Evolutionary conservation across 2,797 vertebrate species (phyloP), one percentile per base, ranked within the genome.

Genomic region (Morelia viridis): DNA sequence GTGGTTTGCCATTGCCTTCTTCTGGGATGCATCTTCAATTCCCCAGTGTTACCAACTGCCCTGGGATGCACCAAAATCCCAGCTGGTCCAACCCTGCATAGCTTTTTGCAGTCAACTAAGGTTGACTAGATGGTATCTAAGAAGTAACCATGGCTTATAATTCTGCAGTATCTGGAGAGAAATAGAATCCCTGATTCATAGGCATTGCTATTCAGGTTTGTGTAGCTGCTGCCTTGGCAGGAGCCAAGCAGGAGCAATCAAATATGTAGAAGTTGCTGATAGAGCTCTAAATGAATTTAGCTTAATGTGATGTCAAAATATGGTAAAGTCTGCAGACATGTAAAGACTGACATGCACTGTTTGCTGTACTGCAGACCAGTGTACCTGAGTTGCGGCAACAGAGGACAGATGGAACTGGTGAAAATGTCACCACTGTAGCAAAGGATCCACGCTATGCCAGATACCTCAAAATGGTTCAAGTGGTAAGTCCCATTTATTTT

Each of bases 381-480:
- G 88, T 96, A 88, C 98, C 97, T 94, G 97, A 97, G 91, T 95
- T 97, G 93, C 94, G 90, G 6, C 96, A 96, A 62, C 98, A 96
- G 89, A 98, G 98, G 95, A 96, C 94, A 4, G 98, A 98, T 94
- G 95, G 88, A 2, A 94, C 96, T 56, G 95, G 97, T 91, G 98
- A 98, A 93, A 98, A 98, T 57, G 90, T 98, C 84, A 96, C 98
- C 96, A 99, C 99, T 7, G 99, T 99, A 95, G 98, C 99, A 91
- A 99, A 99, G 96, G 99, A 99, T 95, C 98, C 98, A 41, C 98
- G 98, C 94, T 99, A 99, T 8, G 98, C 99, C 91, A 98, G 98
- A 97, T 99, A 99, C 91, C 97, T 99, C 89, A 99, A 99, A 97
- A 99, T 99, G 99, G 98, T 99, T 61, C 99, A 99, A 98, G 99